A percentile compares a stretch with the other conserved stretches of the same genome.
phyloP scores from a whole-genome alignment of 2,888 invertebrate genomes.

The Corbicula japonica region DNA sequence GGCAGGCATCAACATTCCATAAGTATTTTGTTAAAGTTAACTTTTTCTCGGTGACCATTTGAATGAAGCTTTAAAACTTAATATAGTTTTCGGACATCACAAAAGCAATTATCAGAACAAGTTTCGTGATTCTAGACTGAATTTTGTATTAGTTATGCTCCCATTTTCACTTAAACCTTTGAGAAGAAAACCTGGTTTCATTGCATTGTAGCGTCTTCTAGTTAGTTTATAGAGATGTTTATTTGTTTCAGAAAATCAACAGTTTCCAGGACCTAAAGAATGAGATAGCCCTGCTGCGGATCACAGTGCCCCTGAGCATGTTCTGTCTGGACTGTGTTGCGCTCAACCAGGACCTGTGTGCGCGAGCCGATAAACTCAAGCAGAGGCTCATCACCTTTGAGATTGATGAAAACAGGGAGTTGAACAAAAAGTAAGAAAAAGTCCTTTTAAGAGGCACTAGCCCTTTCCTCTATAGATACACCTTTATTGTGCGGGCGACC shows the following conservation, averaged over 20 bases:
- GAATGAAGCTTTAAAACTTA: too few species aligned
- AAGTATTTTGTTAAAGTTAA: too few species aligned
- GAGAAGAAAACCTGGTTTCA: too few species aligned
- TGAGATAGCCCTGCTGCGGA: slow-evolving; percentile 91
- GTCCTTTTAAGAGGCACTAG: not conserved
- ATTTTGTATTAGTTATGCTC: too few species aligned
- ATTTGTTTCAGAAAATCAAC: slow-evolving; percentile 89
- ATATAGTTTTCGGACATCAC: too few species aligned
- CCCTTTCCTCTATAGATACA: too few species aligned
- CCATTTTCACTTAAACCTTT: too few species aligned
- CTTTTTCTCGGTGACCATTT: too few species aligned
- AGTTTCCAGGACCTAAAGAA: slow-evolving; percentile 91
- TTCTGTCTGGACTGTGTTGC: slow-evolving; percentile 92
- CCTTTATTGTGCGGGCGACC: too few species aligned
- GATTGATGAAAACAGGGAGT: slow-evolving; percentile 90
- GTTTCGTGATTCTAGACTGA: too few species aligned
- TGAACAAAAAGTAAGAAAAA: slow-evolving; percentile 91
- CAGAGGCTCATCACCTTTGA: slow-evolving; percentile 91
- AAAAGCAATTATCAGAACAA: too few species aligned
- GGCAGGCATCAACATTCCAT: too few species aligned
- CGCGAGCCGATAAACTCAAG: slow-evolving; percentile 89
- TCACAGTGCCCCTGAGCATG: slow-evolving; percentile 94
- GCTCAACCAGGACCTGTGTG: slow-evolving; percentile 90
- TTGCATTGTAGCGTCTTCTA: not conserved
- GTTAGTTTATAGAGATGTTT: not conserved